Evolutionary conservation across 1,140 invertebrate species (phyloP).

Genomic region (Meloidogyne chitwoodi): DNA sequence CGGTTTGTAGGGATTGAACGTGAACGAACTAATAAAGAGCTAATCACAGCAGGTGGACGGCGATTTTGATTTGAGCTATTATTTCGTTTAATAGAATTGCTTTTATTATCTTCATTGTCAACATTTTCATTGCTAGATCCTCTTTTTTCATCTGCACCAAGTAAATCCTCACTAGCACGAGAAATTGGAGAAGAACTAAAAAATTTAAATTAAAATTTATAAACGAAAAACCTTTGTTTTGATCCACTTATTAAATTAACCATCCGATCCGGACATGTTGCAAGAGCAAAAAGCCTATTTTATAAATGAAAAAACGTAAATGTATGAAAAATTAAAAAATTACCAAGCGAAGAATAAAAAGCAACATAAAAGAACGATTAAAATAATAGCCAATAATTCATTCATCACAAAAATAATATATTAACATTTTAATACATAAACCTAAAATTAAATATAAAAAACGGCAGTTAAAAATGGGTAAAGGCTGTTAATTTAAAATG

Average conservation of each 20-base stretch:
- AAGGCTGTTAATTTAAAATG: too few species aligned
- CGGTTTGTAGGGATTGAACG: conserved; percentile 16
- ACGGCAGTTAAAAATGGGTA: neutral
- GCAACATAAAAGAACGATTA: conserved; percentile 41
- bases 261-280: conserved; percentile 27
- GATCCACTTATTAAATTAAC: conserved; percentile 18
- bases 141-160: neutral
- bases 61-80: neutral
- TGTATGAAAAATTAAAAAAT: neutral
- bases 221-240: conserved; percentile 3
- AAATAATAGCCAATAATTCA: conserved; percentile 38
- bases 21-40: conserved; percentile 4
- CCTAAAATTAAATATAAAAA: neutral
- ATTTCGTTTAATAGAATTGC: neutral
- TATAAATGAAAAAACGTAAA: neutral
- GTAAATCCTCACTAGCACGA: conserved; percentile 13
- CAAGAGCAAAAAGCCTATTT: conserved; percentile 31
- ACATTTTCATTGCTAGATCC: neutral
- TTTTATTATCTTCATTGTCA: neutral
- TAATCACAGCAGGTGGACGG: conserved; percentile 6
- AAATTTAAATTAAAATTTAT: neutral
- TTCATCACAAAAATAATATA: conserved; percentile 25
- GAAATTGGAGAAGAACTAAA: conserved; percentile 8
- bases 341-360: conserved; percentile 44
- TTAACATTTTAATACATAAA: neutral